Percentiles rank a stretch among this genome's conserved stretches.
These are phyloP conservation scores for Drosophila pachea DNA, from an alignment of 1,140 invertebrate genomes.

Conservation along the genomic window DNA sequence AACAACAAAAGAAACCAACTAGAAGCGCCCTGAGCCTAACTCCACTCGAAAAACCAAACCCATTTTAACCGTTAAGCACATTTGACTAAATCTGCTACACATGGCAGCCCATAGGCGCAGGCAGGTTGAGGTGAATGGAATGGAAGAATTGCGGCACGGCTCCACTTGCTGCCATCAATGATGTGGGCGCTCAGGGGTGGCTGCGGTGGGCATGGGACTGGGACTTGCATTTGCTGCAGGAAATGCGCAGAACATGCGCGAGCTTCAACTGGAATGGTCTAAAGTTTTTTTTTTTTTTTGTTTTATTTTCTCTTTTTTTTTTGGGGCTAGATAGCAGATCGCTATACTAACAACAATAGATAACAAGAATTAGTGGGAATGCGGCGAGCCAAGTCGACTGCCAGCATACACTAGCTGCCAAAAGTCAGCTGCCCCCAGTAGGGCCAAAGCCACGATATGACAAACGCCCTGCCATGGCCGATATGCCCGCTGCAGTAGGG, in stretches of 20 bases:
- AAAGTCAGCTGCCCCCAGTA: too few relatives aligned
- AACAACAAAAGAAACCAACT: slow-evolving; percentile 74
- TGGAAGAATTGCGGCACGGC: background rate
- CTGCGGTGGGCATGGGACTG: slow-evolving; percentile 8
- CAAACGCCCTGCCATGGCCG: background rate
- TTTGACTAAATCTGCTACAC: slow-evolving; percentile 77
- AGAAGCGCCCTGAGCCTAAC: slow-evolving; percentile 65
- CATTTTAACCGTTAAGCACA: slow-evolving; percentile 77
- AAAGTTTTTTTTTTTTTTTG: slow-evolving; percentile 19
- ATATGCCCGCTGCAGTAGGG: slow-evolving; percentile 20
- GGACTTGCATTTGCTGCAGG: slow-evolving; percentile 56
- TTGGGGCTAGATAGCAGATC: slow-evolving; percentile 68
- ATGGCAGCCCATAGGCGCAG: slow-evolving; percentile 53
- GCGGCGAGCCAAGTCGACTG: background rate
- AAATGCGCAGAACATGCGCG: slow-evolving; percentile 64
- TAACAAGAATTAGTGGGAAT: slow-evolving; percentile 59
- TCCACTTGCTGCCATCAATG: background rate
- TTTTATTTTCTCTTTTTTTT: slow-evolving; percentile 42
- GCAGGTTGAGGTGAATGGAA: slow-evolving; percentile 37
- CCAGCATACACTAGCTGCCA: slow-evolving; percentile 18
- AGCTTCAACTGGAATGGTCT: slow-evolving; percentile 59
- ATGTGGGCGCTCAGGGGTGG: slow-evolving; percentile 2
- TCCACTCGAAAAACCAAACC: slow-evolving; percentile 66
- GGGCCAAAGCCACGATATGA: background rate
- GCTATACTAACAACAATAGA: slow-evolving; percentile 69